These are phyloP conservation scores for Pollachius pollachius DNA, from an alignment of 2,113 vertebrate species.

Conservation along the genomic window DNA sequence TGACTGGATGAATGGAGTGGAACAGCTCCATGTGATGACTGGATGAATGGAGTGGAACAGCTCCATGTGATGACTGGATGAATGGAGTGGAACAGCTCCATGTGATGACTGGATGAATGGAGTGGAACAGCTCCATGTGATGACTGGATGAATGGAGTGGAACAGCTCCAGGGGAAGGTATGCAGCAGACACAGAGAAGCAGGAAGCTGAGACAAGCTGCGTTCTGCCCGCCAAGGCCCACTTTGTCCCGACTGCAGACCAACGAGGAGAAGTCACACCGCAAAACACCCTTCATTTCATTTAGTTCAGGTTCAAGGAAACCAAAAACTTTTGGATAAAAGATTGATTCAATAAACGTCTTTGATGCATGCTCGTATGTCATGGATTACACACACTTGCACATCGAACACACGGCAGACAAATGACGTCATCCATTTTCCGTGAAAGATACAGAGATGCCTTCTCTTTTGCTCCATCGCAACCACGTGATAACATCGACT, in stretches of 20 bases:
- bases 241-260: background rate
- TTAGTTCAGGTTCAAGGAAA: background rate
- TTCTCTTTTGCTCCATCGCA: too few species aligned
- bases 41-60: slow-evolving; percentile 23
- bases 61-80: too few species aligned
- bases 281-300: too few species aligned
- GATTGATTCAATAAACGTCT: background rate
- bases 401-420: too few species aligned
- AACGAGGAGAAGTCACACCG: too few species aligned
- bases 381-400: too few species aligned
- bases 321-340: background rate
- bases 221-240: background rate
- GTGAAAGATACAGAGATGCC: too few species aligned
- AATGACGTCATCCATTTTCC: too few species aligned
- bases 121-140: slow-evolving; percentile 23
- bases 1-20: background rate
- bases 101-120: background rate
- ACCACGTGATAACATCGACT: too few species aligned
- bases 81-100: slow-evolving; percentile 23
- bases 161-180: slow-evolving; percentile 18
- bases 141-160: background rate
- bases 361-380: background rate
- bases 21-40: slow-evolving; percentile 16
- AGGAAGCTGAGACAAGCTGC: too few species aligned
- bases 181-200: slow-evolving; percentile 4